A percentile compares a stretch with the other conserved stretches of the same genome.
Evolutionary conservation across 2,888 invertebrate species (phyloP).

Genomic region (Ormyrus rosae): DNA sequence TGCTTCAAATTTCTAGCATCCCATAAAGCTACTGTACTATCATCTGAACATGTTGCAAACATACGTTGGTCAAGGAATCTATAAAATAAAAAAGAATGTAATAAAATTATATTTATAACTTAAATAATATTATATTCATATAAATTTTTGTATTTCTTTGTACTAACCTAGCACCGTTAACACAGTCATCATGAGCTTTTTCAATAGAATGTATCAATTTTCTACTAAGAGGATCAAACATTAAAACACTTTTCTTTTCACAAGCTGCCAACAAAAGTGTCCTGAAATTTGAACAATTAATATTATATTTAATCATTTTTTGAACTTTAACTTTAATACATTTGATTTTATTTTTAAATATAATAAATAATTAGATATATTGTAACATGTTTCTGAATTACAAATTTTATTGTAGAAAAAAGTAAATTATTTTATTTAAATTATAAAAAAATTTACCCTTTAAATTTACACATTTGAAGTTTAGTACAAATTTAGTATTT

Average conservation of each 20-base stretch:
- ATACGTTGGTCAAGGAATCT: conserved; percentile 91
- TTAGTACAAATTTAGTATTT: not conserved
- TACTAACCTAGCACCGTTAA: conserved; percentile 93
- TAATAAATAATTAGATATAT: conserved; percentile 18
- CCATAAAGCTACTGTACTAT: conserved; percentile 94
- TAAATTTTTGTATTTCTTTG: not conserved
- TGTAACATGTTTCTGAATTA: not conserved
- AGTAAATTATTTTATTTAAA: not conserved
- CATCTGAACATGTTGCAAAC: conserved; percentile 96
- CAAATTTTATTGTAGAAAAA: not conserved
- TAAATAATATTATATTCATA: conserved; percentile 23
- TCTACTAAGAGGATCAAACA: conserved; percentile 91
- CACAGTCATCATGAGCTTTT: conserved; percentile 92
- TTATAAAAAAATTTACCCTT: not conserved
- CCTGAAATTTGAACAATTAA: conserved; percentile 76
- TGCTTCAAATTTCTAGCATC: conserved; percentile 90
- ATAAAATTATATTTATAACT: conserved; percentile 12
- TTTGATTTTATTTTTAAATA: conserved; percentile 14
- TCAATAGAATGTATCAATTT: conserved; percentile 84
- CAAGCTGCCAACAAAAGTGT: conserved; percentile 92
- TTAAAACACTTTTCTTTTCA: conserved; percentile 90
- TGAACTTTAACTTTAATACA: conserved; percentile 5
- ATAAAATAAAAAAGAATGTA: conserved; percentile 2
- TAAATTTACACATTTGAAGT: not conserved
- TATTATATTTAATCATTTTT: no score